Base-by-base conservation (phyloP, 2,113 vertebrate species). In the Scomber colias region DNA sequence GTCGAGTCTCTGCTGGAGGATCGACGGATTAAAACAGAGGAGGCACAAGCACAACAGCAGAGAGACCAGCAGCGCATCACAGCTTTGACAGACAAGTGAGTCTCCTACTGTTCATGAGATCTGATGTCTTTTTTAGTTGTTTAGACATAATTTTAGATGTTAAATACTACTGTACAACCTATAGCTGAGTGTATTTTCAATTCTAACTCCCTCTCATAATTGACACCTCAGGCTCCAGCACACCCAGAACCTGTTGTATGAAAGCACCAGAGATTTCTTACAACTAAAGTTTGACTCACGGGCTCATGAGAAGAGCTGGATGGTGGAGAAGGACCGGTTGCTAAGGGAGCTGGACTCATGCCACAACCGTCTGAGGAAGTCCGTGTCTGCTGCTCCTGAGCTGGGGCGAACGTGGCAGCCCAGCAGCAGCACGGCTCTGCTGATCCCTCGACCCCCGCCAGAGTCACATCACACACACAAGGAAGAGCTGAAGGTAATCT, bases 211-310 rank as follows among this genome's bases (percentile, higher is more conserved):
- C 13, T 59, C 13, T 35, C 15, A 13, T 10, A 12, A 53, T 48
- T 73, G 5, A 75, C 21, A 10, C 49, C 55, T 61, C 79, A 99
- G 98, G 81, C 94, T 98, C 12, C 94, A 95, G 81, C 95, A 90
- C 65, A 97, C 97, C 11, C 97, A 99, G 76, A 97, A 95, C 75
- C 92, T 99, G 44, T 92, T 99, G 9, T 95, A 97, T 10, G 96
- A 97, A 85, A 99, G 96, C 84, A 99, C 97, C 10, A 96, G 89
- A 92, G 97, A 99, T 80, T 97, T 97, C 78, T 86, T 99, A 40
- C 96, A 98, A 82, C 94, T 97, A 0, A 98, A 96, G 91, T 97
- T 95, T 90, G 95, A 97, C 71, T 89, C 95, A 13, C 95, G 96
- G 75, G 91, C 93, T 35, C 95, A 94, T 11, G 97, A 99, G 91